A percentile compares a stretch with the other conserved stretches of the same genome.
phyloP scores from a whole-genome alignment of 1,140 invertebrate species.

The Diuraphis noxia region DNA sequence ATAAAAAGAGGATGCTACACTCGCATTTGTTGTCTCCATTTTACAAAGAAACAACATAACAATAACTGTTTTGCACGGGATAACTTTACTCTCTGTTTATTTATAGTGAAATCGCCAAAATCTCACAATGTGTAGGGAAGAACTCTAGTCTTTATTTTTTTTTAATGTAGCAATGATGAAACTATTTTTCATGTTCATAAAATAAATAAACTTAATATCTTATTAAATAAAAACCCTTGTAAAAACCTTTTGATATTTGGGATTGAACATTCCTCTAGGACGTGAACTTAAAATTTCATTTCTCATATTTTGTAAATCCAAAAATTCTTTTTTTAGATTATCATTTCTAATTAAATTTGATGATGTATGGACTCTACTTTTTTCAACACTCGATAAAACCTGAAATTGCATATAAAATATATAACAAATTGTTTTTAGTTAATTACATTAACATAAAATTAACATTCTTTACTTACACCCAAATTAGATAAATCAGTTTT shows the following conservation, averaged over 20 bases:
- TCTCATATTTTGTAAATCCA: constrained; percentile 28
- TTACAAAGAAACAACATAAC: no score
- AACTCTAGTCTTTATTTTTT: no score
- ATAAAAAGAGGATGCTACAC: no score
- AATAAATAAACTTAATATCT: neutral
- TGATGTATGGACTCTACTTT: constrained; percentile 9
- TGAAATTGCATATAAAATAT: neutral
- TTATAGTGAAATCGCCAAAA: no score
- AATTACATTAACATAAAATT: neutral
- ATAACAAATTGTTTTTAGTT: neutral
- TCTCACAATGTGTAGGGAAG: no score
- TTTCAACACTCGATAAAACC: constrained; percentile 45
- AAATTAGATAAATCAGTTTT: constrained; percentile 26
- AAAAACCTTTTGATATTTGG: constrained; percentile 41
- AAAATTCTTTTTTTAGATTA: constrained; percentile 38
- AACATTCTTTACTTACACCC: constrained; percentile 18
- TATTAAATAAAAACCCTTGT: neutral
- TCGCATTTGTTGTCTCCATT: no score
- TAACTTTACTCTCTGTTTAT: no score
- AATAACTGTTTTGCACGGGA: no score
- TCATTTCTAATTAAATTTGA: constrained; percentile 23
- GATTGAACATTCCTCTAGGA: constrained; percentile 44
- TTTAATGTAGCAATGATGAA: neutral
- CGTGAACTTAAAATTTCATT: constrained; percentile 39
- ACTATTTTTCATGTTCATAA: neutral